Percentiles rank a stretch among this genome's conserved stretches.
phyloP scores from a whole-genome alignment of 2,888 invertebrate species.

The Eupithecia inturbata region DNA sequence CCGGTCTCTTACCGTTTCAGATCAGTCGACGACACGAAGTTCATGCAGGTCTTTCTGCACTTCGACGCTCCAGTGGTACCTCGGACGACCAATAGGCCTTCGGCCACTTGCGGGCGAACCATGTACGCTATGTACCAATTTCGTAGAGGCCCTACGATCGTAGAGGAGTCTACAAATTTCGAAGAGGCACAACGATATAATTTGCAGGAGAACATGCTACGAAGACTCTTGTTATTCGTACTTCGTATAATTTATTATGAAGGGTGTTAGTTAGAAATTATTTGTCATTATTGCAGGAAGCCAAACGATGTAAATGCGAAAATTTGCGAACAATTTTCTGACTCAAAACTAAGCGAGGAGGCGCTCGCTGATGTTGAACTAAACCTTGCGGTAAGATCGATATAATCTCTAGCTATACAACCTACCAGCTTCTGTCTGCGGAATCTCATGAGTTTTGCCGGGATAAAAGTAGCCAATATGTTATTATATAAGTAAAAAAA shows the following conservation, averaged over 20 bases:
- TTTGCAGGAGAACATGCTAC: background rate
- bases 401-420: background rate
- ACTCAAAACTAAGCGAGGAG: slow-evolving; percentile 66
- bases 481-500: too few species aligned
- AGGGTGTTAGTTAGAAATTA: background rate
- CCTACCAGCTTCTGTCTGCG: background rate
- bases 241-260: background rate
- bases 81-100: too few species aligned
- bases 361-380: slow-evolving; percentile 51
- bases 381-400: slow-evolving; percentile 57
- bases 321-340: slow-evolving; percentile 74
- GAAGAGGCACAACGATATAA: slow-evolving; percentile 10
- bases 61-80: too few species aligned
- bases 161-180: background rate
- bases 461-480: background rate
- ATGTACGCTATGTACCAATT: background rate
- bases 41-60: too few species aligned
- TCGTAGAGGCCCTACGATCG: slow-evolving; percentile 16
- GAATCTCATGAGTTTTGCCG: background rate
- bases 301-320: slow-evolving; percentile 70
- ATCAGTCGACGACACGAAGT: too few species aligned
- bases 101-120: too few species aligned
- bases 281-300: slow-evolving; percentile 58
- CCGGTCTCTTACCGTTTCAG: too few species aligned
- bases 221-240: background rate